phyloP scores from a whole-genome alignment of 1,140 invertebrate species.

The Eubasilissa regina region DNA sequence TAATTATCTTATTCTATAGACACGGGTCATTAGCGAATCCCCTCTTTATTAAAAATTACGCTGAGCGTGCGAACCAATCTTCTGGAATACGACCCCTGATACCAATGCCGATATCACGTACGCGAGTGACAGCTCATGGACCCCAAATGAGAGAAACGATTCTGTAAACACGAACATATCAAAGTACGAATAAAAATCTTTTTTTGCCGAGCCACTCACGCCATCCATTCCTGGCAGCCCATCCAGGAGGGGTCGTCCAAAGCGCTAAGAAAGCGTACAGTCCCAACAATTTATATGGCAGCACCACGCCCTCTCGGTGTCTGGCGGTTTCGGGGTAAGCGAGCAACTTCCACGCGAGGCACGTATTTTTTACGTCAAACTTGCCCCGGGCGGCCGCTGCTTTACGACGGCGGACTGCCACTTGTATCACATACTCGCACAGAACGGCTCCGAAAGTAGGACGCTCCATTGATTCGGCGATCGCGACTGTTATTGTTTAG shows the following conservation, averaged over 20 bases:
- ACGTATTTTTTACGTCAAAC: conserved; percentile 54
- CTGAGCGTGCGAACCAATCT: too few relatives aligned
- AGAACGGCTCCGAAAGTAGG: conserved; percentile 25
- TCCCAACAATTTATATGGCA: conserved; percentile 28
- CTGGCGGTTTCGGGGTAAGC: conserved; percentile 31
- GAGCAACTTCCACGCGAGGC: conserved; percentile 46
- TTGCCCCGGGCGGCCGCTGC: conserved; percentile 42
- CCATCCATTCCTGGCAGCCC: neutral
- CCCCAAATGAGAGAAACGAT: too few relatives aligned
- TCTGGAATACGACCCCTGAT: too few relatives aligned
- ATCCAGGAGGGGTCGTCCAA: neutral
- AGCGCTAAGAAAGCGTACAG: conserved; percentile 26
- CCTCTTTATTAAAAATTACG: too few relatives aligned
- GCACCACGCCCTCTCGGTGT: conserved; percentile 26
- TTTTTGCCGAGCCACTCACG: neutral
- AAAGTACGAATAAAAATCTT: too few relatives aligned
- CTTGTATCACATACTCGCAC: conserved; percentile 37
- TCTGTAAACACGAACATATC: too few relatives aligned
- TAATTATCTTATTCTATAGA: too few relatives aligned
- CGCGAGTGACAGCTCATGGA: too few relatives aligned
- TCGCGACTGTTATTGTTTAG: conserved; percentile 46
- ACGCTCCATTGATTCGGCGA: conserved; percentile 45
- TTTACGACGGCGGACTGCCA: conserved; percentile 52
- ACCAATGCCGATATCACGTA: too few relatives aligned
- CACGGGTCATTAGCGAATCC: too few relatives aligned